phyloP scores from a whole-genome alignment of 1,140 invertebrate genomes.

The Drosophila saltans region DNA sequence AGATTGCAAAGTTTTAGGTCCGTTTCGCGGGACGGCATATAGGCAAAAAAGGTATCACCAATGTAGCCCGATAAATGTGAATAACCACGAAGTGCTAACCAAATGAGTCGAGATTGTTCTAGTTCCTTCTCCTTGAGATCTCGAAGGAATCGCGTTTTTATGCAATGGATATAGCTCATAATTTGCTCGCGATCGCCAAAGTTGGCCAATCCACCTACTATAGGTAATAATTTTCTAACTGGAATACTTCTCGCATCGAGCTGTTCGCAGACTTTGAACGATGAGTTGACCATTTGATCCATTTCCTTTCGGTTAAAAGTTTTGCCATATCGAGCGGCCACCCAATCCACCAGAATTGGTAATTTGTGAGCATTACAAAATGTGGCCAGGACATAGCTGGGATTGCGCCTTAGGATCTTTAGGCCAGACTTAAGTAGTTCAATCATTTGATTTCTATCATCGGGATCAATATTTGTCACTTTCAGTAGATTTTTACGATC shows the following conservation, averaged over 20 bases:
- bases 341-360: conserved; percentile 67
- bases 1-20: conserved; percentile 41
- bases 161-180: neutral
- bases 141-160: conserved; percentile 4
- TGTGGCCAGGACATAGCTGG: conserved; percentile 63
- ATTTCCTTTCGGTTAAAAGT: conserved; percentile 37
- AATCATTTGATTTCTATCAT: conserved; percentile 44
- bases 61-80: conserved; percentile 28
- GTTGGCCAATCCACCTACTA: neutral
- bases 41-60: conserved; percentile 63
- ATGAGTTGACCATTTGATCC: neutral
- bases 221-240: neutral
- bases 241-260: neutral
- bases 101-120: conserved; percentile 45
- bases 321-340: conserved; percentile 63
- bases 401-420: conserved; percentile 41
- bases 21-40: conserved; percentile 58
- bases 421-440: conserved; percentile 57
- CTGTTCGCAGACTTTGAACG: conserved; percentile 5
- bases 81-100: conserved; percentile 59
- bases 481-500: neutral
- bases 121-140: conserved; percentile 41
- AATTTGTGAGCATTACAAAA: conserved; percentile 71
- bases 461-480: conserved; percentile 53
- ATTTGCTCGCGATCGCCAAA: neutral